Percentiles rank a stretch among this genome's conserved stretches.
These are phyloP conservation scores for Solenopsis fugax DNA, from an alignment of 1,140 invertebrate genomes.

Conservation along the genomic window DNA sequence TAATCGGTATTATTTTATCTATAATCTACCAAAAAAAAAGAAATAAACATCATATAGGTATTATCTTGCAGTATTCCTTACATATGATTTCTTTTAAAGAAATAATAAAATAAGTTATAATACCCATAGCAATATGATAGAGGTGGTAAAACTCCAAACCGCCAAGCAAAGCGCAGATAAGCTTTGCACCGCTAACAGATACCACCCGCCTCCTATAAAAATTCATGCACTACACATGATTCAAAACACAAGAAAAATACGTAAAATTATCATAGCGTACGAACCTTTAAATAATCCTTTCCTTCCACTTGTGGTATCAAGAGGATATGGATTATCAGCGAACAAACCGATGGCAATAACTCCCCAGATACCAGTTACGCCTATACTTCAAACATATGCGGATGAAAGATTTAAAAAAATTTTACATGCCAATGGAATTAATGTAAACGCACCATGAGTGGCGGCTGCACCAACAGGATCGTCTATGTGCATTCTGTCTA, in stretches of 20 bases:
- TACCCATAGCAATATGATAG: constrained; percentile 91
- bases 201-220: constrained; percentile 93
- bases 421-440: constrained; percentile 1
- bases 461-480: constrained; percentile 97
- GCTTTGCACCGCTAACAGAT: constrained; percentile 94
- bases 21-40: constrained; percentile 87
- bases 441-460: constrained; percentile 90
- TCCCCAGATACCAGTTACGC: constrained; percentile 89
- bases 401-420: constrained; percentile 47
- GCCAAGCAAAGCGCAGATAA: constrained; percentile 90
- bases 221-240: constrained; percentile 7
- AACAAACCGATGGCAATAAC: constrained; percentile 96
- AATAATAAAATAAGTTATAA: constrained; percentile 25
- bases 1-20: constrained; percentile 92
- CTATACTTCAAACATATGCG: constrained; percentile 73
- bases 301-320: constrained; percentile 92
- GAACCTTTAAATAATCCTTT: constrained; percentile 93
- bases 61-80: neutral
- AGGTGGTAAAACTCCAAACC: constrained; percentile 91
- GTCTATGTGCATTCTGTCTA: constrained; percentile 93
- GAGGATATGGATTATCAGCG: constrained; percentile 93
- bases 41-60: neutral
- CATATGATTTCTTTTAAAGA: constrained; percentile 19
- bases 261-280: constrained; percentile 9
- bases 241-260: neutral